A percentile compares a stretch with the other conserved stretches of the same genome.
phyloP scores from a whole-genome alignment of 1,140 invertebrate species.

The Temnothorax longispinosus region DNA sequence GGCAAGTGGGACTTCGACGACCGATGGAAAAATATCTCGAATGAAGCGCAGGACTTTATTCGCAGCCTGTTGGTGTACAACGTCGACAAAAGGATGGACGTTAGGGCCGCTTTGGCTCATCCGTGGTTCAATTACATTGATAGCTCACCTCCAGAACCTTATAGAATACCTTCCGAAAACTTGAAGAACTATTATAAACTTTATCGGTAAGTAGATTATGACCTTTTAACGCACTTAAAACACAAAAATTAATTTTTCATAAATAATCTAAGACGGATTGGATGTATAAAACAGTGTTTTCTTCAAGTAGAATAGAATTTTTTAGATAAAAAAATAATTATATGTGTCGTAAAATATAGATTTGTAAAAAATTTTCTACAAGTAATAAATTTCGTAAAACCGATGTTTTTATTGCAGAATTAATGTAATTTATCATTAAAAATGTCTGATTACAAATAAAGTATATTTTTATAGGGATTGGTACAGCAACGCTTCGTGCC shows the following conservation, averaged over 20 bases:
- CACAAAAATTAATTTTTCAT: not conserved
- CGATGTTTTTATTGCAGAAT: not conserved
- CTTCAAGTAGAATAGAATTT: not conserved
- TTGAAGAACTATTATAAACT: slow-evolving; percentile 92
- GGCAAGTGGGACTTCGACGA: slow-evolving; percentile 89
- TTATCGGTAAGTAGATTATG: slow-evolving; percentile 86
- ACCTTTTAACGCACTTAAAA: not conserved
- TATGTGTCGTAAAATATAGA: not conserved
- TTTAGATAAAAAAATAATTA: not conserved
- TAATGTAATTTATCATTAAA: not conserved
- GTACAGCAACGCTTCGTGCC: slow-evolving; percentile 95
- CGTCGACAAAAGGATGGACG: slow-evolving; percentile 91
- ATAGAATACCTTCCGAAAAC: slow-evolving; percentile 91
- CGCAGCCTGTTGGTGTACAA: slow-evolving; percentile 91
- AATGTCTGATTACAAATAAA: not conserved
- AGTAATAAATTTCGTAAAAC: slow-evolving; percentile 13
- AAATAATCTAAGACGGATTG: too few relatives aligned
- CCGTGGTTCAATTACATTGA: slow-evolving; percentile 94
- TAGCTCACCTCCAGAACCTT: slow-evolving; percentile 88
- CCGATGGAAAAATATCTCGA: slow-evolving; percentile 90
- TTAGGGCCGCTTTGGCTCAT: slow-evolving; percentile 92
- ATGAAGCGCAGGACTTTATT: slow-evolving; percentile 95
- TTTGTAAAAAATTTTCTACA: not conserved
- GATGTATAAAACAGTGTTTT: not conserved
- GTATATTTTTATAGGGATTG: slow-evolving; percentile 89